Conservation (phyloP, 2,797 vertebrate species). For the Chaetodon trifasciatus region DNA sequence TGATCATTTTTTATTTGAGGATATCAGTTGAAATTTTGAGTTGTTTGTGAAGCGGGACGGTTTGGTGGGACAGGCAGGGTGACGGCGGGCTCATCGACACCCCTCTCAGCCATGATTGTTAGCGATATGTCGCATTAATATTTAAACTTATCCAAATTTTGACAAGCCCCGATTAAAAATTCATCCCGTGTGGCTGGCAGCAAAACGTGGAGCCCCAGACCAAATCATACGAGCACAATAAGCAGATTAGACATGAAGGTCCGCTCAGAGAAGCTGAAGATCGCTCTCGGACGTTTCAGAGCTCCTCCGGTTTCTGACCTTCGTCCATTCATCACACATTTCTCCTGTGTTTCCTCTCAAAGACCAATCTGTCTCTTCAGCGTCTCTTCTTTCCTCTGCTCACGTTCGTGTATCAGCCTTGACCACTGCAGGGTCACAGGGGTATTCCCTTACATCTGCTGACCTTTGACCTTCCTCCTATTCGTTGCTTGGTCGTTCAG, state of each 20-base stretch:
- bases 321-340: neutral
- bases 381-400: slow-evolving; percentile 28
- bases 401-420: neutral
- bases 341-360: neutral
- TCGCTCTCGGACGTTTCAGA: rapidly evolving
- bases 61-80: neutral
- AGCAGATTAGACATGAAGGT: neutral
- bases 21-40: too few species aligned
- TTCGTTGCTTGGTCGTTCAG: neutral
- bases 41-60: too few species aligned
- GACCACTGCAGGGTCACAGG: slow-evolving; percentile 61
- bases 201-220: neutral
- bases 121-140: slow-evolving; percentile 52
- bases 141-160: slow-evolving; percentile 48
- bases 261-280: too few species aligned
- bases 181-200: neutral
- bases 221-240: neutral
- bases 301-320: too few species aligned
- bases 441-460: slow-evolving; percentile 54
- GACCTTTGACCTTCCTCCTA: slow-evolving; percentile 55
- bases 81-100: neutral
- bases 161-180: slow-evolving; percentile 41
- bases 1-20: too few species aligned
- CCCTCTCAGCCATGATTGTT: slow-evolving; percentile 3
- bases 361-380: neutral